These are phyloP conservation scores for Bufo bufo DNA, from an alignment of 2,113 vertebrate species.

Conservation along the genomic window DNA sequence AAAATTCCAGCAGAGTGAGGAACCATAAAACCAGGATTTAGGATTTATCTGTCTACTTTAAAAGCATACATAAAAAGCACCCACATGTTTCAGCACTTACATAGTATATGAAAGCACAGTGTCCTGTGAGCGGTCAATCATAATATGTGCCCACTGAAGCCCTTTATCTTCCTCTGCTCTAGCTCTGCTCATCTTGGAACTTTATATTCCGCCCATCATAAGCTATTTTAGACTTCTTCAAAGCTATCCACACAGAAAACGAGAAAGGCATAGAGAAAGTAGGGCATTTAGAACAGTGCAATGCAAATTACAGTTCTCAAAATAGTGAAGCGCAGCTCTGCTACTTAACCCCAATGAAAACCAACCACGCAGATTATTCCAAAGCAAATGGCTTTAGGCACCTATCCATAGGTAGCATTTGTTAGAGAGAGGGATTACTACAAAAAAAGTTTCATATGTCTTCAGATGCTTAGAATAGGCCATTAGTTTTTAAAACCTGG, in stretches of 20 bases:
- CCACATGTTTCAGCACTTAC: too few relatives aligned
- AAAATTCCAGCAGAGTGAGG: too few relatives aligned
- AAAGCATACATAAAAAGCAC: too few relatives aligned
- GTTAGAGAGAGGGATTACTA: neutral
- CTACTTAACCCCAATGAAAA: neutral
- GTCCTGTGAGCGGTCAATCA: neutral
- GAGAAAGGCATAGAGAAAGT: neutral
- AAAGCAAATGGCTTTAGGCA: neutral
- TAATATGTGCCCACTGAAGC: neutral
- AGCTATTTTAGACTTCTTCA: neutral
- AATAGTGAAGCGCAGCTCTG: constrained; percentile 5
- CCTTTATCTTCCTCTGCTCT: neutral
- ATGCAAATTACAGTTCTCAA: neutral
- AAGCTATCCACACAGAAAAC: neutral
- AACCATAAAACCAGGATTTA: too few relatives aligned
- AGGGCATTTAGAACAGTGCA: neutral
- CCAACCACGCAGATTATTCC: neutral
- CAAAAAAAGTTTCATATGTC: neutral
- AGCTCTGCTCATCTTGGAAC: neutral
- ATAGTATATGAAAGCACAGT: neutral
- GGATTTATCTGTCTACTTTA: too few relatives aligned
- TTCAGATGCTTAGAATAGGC: neutral
- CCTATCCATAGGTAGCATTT: neutral
- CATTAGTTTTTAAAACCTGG: neutral
- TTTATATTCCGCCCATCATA: neutral